Percentiles rank a stretch among this genome's conserved stretches.
phyloP scores from a whole-genome alignment of 1,140 invertebrate genomes.

The Leptonema lineaticorne region DNA sequence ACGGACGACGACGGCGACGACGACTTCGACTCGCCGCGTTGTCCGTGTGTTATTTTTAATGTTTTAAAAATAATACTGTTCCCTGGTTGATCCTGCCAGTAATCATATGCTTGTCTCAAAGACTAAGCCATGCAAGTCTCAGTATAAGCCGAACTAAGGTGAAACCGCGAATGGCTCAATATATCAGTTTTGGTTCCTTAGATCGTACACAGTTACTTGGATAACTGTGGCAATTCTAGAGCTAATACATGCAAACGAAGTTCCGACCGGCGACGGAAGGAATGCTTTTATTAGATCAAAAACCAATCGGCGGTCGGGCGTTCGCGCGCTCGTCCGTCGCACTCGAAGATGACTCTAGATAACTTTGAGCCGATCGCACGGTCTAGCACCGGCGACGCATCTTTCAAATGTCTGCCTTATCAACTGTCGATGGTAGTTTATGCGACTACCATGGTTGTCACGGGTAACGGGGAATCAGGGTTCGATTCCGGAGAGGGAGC shows the following conservation, averaged over 20 bases:
- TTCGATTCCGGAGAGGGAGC: slow-evolving; percentile 73
- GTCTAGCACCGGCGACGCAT: slow-evolving; percentile 71
- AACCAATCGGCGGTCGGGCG: too few species aligned
- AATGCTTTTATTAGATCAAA: too few species aligned
- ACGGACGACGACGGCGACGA: too few species aligned
- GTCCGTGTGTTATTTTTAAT: too few species aligned
- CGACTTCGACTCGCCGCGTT: too few species aligned
- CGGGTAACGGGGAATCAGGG: slow-evolving; percentile 76
- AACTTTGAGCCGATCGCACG: slow-evolving; percentile 76
- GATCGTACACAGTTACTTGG: slow-evolving; percentile 74
- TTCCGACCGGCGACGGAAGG: slow-evolving; percentile 65
- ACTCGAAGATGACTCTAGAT: slow-evolving; percentile 74
- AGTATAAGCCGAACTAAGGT: slow-evolving; percentile 69
- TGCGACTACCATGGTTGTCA: slow-evolving; percentile 72
- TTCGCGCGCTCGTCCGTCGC: too few species aligned
- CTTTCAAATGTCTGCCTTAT: slow-evolving; percentile 88
- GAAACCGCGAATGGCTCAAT: slow-evolving; percentile 81
- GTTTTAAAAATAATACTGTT: too few species aligned
- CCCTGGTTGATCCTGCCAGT: slow-evolving; percentile 71
- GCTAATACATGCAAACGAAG: slow-evolving; percentile 78
- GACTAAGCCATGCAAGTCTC: slow-evolving; percentile 79
- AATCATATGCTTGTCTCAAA: slow-evolving; percentile 78
- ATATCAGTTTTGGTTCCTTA: slow-evolving; percentile 75
- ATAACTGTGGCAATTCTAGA: slow-evolving; percentile 89
- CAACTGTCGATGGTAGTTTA: slow-evolving; percentile 81